phyloP scores from a whole-genome alignment of 2,113 vertebrate species.

The Ctenomys sociabilis region DNA sequence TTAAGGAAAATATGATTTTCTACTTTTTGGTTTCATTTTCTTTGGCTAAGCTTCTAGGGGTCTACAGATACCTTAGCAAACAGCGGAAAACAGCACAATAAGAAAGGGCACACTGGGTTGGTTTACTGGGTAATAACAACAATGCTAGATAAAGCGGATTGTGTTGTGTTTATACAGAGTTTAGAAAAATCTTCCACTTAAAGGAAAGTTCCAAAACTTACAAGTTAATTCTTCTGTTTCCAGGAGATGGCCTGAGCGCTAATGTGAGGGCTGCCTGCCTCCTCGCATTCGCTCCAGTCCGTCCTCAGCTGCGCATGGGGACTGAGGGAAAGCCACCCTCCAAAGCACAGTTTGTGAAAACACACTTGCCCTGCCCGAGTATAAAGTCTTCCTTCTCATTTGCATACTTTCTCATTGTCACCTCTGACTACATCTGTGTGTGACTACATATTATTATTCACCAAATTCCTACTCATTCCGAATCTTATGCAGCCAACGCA shows the following conservation, averaged over 20 bases:
- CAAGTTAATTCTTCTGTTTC: slow-evolving; percentile 85
- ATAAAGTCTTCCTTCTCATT: accelerated
- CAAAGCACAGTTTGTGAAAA: neutral
- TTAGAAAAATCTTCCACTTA: slow-evolving; percentile 82
- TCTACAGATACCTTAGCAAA: slow-evolving; percentile 72
- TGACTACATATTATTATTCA: accelerated
- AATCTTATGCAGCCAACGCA: neutral
- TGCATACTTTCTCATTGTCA: neutral
- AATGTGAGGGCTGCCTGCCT: slow-evolving; percentile 67
- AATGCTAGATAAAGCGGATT: slow-evolving; percentile 77
- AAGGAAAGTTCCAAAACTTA: slow-evolving; percentile 85
- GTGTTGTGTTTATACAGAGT: slow-evolving; percentile 80
- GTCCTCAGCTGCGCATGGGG: accelerated
- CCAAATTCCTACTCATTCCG: neutral
- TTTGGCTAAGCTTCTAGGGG: slow-evolving; percentile 73
- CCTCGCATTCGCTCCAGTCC: neutral
- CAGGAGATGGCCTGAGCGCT: slow-evolving; percentile 82
- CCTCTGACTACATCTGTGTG: neutral
- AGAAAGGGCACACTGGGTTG: neutral
- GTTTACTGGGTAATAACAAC: slow-evolving; percentile 65
- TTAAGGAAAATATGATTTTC: slow-evolving; percentile 74
- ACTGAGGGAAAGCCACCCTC: neutral
- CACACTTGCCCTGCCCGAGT: neutral
- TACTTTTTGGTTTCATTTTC: slow-evolving; percentile 77
- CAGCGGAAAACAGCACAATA: slow-evolving; percentile 1